Percentiles rank a stretch among this genome's conserved stretches.
These are phyloP conservation scores for Sparus aurata DNA, from an alignment of 2,797 vertebrate genomes.

Conservation along the genomic window DNA sequence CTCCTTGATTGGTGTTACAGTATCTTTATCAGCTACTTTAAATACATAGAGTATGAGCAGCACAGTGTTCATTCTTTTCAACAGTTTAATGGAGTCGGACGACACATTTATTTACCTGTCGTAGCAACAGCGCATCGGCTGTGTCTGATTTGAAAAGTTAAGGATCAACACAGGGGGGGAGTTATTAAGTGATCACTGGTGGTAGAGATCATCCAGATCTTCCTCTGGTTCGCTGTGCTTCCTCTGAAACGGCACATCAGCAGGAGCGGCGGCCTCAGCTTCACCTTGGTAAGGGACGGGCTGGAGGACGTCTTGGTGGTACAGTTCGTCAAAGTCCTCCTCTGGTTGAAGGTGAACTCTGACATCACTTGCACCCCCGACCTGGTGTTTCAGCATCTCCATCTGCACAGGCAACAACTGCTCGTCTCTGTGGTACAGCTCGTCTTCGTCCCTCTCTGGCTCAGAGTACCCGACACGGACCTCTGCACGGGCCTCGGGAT, in stretches of 20 bases:
- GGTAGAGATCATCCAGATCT: conserved; percentile 82
- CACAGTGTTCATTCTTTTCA: conserved; percentile 11
- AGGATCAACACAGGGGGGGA: background rate
- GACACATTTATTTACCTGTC: background rate
- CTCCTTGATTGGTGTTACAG: conserved; percentile 8
- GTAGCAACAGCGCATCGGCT: background rate
- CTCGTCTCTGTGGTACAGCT: conserved; percentile 38
- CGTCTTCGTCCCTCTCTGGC: conserved; percentile 63
- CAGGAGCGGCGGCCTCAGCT: conserved; percentile 11
- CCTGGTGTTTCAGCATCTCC: background rate
- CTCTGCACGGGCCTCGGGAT: conserved; percentile 37
- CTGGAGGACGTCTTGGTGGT: conserved; percentile 65
- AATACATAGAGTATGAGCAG: background rate
- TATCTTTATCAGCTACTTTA: conserved; percentile 24
- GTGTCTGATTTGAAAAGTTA: conserved; percentile 12
- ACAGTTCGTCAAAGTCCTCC: conserved; percentile 78
- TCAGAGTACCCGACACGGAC: background rate
- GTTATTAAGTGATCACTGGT: conserved; percentile 58
- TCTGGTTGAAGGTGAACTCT: conserved; percentile 69
- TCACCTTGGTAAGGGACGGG: background rate
- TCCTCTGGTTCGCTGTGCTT: conserved; percentile 79
- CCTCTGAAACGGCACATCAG: conserved; percentile 33
- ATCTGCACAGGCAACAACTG: background rate
- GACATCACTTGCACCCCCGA: background rate
- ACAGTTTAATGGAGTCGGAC: conserved; percentile 20